A percentile compares a stretch with the other conserved stretches of the same genome.
Evolutionary conservation across 2,888 invertebrate species (phyloP).

Genomic region (Alsophila aescularia): DNA sequence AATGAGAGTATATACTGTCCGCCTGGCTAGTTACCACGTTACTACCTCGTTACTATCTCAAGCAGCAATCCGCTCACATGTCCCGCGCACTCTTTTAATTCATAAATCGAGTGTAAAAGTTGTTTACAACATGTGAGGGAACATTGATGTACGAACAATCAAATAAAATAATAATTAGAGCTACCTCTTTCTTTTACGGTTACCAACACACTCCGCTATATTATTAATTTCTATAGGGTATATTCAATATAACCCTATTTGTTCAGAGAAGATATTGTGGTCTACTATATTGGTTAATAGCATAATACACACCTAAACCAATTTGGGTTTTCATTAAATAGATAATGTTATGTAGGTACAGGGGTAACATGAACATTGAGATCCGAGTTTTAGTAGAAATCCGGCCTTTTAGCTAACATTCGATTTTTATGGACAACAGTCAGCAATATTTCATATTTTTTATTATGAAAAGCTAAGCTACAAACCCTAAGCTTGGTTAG

Average conservation of each 20-base stretch:
- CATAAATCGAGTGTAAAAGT: too few relatives aligned
- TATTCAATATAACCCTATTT: slow-evolving; percentile 6
- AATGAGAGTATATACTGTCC: too few relatives aligned
- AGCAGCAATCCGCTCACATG: too few relatives aligned
- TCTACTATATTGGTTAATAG: slow-evolving; percentile 1
- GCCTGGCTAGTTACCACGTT: too few relatives aligned
- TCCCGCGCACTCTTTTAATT: too few relatives aligned
- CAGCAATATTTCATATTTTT: background rate
- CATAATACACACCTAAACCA: slow-evolving; percentile 10
- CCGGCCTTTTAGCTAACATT: background rate
- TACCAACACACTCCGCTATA: background rate
- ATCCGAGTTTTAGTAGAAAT: background rate
- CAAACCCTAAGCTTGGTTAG: background rate
- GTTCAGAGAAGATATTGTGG: slow-evolving; percentile 7
- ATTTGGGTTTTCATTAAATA: slow-evolving; percentile 14
- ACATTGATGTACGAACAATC: too few relatives aligned
- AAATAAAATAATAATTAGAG: too few relatives aligned
- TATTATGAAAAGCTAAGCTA: background rate
- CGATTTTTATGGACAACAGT: slow-evolving; percentile 1
- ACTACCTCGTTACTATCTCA: too few relatives aligned
- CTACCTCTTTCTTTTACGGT: too few relatives aligned
- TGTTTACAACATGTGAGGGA: too few relatives aligned
- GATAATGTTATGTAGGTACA: slow-evolving; percentile 11
- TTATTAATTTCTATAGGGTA: background rate
- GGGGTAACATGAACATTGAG: background rate